Evolutionary conservation across 2,113 vertebrate genomes (phyloP), one percentile per base, ranked within the genome.

Genomic region (Peucedramus taeniatus): DNA sequence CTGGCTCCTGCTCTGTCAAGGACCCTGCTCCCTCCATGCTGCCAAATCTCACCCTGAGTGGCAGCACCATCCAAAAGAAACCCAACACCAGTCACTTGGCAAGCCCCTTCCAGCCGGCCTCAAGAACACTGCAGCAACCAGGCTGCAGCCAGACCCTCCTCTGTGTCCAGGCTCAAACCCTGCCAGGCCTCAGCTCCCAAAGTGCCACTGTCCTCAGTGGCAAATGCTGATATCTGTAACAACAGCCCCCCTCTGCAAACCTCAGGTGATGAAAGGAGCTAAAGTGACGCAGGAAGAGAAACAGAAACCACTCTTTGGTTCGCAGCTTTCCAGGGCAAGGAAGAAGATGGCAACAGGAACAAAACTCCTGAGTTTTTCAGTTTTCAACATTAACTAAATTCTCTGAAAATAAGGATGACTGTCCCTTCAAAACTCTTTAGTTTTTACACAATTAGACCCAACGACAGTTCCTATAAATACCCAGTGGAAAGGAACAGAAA

Each of bases 91-190:
- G 18, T 7, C 47, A 39, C 51, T 35, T 26, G 27, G n/a, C 71
- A 49, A 76, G 56, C 19, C 61, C 57, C 44, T 61, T 63, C 47
- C 57, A 71, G 57, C 12, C 1, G 0, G 22, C 50, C 37, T 70
- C 30, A 6, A n/a, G 76, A 79, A 22, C 0, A 1, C 56, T 18
- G n/a, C 26, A 2, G 31, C 2, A 9, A 4, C 16, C 13, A 37
- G 56, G 42, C 51, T 49, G 37, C 28, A 61, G 6, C 56, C 78
- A 78, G 33, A 79, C 7, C 16, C 47, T 74, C 13, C 70, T 68
- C 75, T 60, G 44, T 11, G 14, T 21, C 18, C 69, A 44, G n/a
- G n/a, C 26, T 49, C 47, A 45, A 47, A 44, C 8, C 17, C 6
- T 5, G 6, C 2, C 68, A 59, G 42, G 30, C 35, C 33, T 13